These are phyloP conservation scores for Calephelis virginiensis DNA, from an alignment of 1,140 invertebrate genomes.

Conservation along the genomic window DNA sequence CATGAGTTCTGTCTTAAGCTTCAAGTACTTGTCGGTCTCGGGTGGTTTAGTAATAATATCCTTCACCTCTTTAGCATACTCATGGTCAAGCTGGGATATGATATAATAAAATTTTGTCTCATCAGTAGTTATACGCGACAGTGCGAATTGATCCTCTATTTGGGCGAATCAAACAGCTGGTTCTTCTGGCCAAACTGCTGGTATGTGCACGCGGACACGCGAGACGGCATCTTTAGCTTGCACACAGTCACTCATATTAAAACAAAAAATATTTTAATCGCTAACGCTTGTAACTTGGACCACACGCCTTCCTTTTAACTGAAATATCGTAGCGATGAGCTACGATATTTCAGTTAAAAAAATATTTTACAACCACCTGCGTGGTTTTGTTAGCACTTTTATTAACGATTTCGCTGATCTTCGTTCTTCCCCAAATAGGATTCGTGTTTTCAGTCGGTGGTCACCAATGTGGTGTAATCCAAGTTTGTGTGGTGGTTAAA, in stretches of 20 bases:
- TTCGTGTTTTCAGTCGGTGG: neutral
- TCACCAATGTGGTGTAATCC: neutral
- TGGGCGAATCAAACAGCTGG: constrained; percentile 30
- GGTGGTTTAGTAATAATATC: constrained; percentile 26
- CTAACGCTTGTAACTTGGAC: neutral
- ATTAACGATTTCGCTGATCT: neutral
- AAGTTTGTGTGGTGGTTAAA: too few species aligned
- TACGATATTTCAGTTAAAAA: neutral
- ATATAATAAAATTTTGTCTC: constrained; percentile 33
- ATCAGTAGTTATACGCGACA: constrained; percentile 28
- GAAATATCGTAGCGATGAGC: too few species aligned
- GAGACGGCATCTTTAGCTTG: neutral
- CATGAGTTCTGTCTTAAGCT: constrained; percentile 41
- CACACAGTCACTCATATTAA: neutral
- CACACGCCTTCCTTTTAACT: neutral
- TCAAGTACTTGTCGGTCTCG: constrained; percentile 26
- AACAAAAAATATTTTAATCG: neutral
- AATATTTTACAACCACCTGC: neutral
- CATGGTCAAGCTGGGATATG: constrained; percentile 14
- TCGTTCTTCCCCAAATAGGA: neutral
- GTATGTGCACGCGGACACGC: constrained; percentile 9
- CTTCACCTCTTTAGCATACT: constrained; percentile 24
- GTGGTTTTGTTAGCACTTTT: neutral
- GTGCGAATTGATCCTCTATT: constrained; percentile 31
- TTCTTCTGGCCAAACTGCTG: constrained; percentile 26